Conservation (phyloP, 2,797 vertebrate genomes). For the Lophotriccus pileatus region DNA sequence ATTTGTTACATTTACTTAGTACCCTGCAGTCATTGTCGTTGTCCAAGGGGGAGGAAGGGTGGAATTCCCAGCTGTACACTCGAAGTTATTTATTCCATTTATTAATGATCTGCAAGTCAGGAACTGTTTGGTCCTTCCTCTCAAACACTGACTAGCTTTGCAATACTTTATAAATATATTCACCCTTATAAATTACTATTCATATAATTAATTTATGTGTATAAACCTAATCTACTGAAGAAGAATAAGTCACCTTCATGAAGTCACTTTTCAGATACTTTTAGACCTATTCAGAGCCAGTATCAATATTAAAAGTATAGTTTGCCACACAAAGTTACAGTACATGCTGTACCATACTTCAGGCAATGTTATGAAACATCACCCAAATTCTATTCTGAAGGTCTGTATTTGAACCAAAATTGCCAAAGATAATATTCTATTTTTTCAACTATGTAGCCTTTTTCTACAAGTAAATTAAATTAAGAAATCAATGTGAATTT, state of each 20-base stretch:
- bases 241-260: background rate
- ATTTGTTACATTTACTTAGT: conserved; percentile 2
- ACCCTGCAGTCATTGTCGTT: background rate
- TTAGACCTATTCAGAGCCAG: background rate
- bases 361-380: background rate
- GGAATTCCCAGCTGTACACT: background rate
- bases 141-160: background rate
- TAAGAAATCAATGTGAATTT: conserved; percentile 69
- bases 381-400: background rate
- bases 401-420: conserved; percentile 57
- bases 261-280: background rate
- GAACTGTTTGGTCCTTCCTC: background rate
- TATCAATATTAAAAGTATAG: background rate
- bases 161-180: background rate
- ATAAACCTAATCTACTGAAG: background rate
- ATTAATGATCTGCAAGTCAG: background rate
- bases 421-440: conserved; percentile 32
- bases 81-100: background rate
- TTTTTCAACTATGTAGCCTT: conserved; percentile 50
- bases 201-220: background rate
- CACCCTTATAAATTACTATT: background rate
- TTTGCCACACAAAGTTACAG: background rate
- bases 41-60: background rate
- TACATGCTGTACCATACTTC: background rate
- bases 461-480: conserved; percentile 69